Evolutionary conservation across 2,888 invertebrate species (phyloP), one percentile per base, ranked within the genome.

Genomic region (Plagodis pulveraria): DNA sequence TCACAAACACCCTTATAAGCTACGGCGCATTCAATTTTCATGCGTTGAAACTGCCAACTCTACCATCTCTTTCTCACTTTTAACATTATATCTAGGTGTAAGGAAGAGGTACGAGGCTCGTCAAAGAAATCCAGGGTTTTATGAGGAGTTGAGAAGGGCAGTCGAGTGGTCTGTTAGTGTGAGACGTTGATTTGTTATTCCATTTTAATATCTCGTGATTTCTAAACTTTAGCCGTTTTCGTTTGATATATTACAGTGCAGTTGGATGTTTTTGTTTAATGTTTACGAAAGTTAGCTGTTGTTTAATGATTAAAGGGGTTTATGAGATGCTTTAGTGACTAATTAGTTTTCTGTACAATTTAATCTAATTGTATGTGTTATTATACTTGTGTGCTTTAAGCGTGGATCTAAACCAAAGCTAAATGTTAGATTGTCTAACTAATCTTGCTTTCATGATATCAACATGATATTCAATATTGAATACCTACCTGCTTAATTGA

Each of bases 11-110:
- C 78, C 77, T 72, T 74, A 67, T 72, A 78, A 81, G 81, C 78
- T 54, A 63, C 83, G 78, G 80, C 71, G 70, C 83, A 83, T 85
- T 78, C 83, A 87, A 86, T 83, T 86, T 89, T 86, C 81, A 84
- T 82, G 73, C 71, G 61, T 65, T 58, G 52, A 61, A 53, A 55
- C 53, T 62, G 51, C 64, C 57, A 63, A 50, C 58, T 69, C 61
- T 36, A 61, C 57, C 61, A 35, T 75, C 70, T 54, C 62, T 56
- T 50, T 76, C 70, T 35, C 9, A 51, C 70, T n/a, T 35, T 36
- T 6, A 0, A 0, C 5, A 11, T 7, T 32, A 41, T 7, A 0
- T 9, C 0, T 38, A 35, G 11, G 78, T 36, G 65, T 22, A 67
- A 81, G 49, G 22, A 75, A 56, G 80, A 84, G 10, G 56, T 58